A percentile compares a stretch with the other conserved stretches of the same genome.
Evolutionary conservation across 2,797 vertebrate species (phyloP).

Genomic region (Schizopygopsis pylzovi): DNA sequence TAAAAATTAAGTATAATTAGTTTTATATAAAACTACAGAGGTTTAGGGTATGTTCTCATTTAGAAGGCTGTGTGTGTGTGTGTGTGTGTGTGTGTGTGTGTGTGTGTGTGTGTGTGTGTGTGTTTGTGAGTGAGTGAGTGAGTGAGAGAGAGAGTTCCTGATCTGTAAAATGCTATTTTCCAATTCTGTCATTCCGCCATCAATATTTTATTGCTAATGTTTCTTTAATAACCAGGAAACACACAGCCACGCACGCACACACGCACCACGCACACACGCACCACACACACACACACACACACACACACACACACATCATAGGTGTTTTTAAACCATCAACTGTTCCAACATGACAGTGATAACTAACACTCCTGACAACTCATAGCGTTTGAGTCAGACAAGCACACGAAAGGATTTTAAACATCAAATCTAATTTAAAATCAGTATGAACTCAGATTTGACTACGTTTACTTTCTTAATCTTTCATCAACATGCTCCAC

Average conservation of each 20-base stretch:
- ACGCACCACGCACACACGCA: not conserved
- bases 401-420: not conserved
- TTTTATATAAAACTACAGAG: not conserved
- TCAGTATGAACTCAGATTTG: too few species aligned
- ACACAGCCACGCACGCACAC: not conserved
- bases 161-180: slow-evolving; percentile 60
- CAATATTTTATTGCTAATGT: slow-evolving; percentile 83
- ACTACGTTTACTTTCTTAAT: not conserved
- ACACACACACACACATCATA: slow-evolving; percentile 21
- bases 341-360: slow-evolving; percentile 2
- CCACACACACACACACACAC: slow-evolving; percentile 16
- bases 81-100: slow-evolving; percentile 19
- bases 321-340: not conserved
- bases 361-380: not conserved
- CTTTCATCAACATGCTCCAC: not conserved
- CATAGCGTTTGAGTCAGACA: not conserved
- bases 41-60: too few species aligned
- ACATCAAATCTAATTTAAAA: not conserved
- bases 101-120: slow-evolving; percentile 25
- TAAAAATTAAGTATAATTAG: not conserved
- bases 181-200: slow-evolving; percentile 80
- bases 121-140: not conserved
- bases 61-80: not conserved
- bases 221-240: slow-evolving; percentile 70
- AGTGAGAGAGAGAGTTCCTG: slow-evolving; percentile 20